phyloP scores from a whole-genome alignment of 2,113 vertebrate genomes.

The Dromiciops gliroides region DNA sequence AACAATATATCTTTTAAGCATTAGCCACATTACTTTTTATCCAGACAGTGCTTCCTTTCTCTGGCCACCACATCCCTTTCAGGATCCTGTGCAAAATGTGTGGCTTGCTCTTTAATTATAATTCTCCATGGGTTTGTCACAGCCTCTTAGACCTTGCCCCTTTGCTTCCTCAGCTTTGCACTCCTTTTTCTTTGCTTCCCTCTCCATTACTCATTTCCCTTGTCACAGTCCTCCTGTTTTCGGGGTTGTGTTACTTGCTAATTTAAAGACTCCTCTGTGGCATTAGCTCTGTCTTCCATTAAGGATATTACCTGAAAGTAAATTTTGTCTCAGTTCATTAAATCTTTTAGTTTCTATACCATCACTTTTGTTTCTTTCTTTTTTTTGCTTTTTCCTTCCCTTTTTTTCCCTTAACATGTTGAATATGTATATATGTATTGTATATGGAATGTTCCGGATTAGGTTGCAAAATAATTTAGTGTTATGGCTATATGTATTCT shows the following conservation, averaged over 20 bases:
- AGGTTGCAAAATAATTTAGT: neutral
- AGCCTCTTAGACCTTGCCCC: conserved; percentile 17
- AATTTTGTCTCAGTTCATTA: neutral
- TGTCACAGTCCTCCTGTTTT: conserved; percentile 42
- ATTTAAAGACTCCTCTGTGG: conserved; percentile 52
- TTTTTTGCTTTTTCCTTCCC: no score
- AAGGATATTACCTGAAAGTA: conserved; percentile 2
- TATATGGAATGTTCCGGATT: conserved; percentile 25
- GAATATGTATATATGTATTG: conserved; percentile 41
- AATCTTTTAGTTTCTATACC: conserved; percentile 32
- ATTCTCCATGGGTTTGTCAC: conserved; percentile 19
- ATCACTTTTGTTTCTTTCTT: neutral
- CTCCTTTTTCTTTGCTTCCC: conserved; percentile 23
- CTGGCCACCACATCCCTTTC: conserved; percentile 8
- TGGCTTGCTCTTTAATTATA: conserved; percentile 66
- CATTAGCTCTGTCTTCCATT: neutral
- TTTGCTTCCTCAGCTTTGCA: conserved; percentile 25
- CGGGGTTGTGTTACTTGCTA: conserved; percentile 39
- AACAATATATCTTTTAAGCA: conserved; percentile 8
- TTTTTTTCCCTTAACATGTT: neutral
- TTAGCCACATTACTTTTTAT: neutral
- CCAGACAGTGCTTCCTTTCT: neutral
- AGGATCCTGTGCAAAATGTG: conserved; percentile 52
- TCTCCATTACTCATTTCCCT: conserved; percentile 55
- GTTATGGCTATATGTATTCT: neutral